phyloP scores from a whole-genome alignment of 2,113 vertebrate genomes.

The Ellobius talpinus region DNA sequence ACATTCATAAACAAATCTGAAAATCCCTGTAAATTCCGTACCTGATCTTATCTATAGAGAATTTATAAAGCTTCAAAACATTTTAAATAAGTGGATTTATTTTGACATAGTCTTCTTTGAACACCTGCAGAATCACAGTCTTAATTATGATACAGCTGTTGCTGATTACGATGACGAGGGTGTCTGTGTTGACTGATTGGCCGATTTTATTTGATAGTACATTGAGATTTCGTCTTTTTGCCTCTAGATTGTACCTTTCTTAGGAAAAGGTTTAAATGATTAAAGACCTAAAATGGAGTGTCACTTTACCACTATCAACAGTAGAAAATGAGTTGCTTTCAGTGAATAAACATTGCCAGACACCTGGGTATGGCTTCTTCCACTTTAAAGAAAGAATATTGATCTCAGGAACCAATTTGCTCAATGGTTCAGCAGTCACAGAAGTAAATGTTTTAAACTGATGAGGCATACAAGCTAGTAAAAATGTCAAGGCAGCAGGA shows the following conservation, averaged over 20 bases:
- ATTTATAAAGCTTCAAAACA: constrained; percentile 72
- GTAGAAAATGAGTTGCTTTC: constrained; percentile 71
- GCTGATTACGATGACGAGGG: constrained; percentile 64
- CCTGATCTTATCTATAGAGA: constrained; percentile 49
- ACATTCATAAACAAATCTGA: constrained; percentile 66
- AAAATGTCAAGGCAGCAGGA: constrained; percentile 70
- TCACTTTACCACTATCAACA: constrained; percentile 74
- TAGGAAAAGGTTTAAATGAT: constrained; percentile 74
- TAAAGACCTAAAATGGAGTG: constrained; percentile 76
- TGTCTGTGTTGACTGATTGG: constrained; percentile 77
- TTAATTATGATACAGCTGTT: constrained; percentile 76
- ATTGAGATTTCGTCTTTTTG: constrained; percentile 42
- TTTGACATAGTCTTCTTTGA: constrained; percentile 66
- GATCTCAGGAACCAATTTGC: constrained; percentile 75
- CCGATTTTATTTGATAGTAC: constrained; percentile 75
- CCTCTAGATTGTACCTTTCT: constrained; percentile 60
- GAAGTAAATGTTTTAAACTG: constrained; percentile 76
- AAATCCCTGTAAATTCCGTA: constrained; percentile 13
- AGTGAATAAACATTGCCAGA: constrained; percentile 71
- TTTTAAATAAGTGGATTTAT: constrained; percentile 80
- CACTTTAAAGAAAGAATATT: constrained; percentile 69
- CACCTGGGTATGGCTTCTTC: constrained; percentile 67
- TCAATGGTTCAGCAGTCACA: constrained; percentile 70
- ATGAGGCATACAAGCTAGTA: constrained; percentile 67
- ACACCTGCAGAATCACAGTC: constrained; percentile 73